Conservation (phyloP, 2,797 vertebrate genomes). For the Sebastolobus altivelis region DNA sequence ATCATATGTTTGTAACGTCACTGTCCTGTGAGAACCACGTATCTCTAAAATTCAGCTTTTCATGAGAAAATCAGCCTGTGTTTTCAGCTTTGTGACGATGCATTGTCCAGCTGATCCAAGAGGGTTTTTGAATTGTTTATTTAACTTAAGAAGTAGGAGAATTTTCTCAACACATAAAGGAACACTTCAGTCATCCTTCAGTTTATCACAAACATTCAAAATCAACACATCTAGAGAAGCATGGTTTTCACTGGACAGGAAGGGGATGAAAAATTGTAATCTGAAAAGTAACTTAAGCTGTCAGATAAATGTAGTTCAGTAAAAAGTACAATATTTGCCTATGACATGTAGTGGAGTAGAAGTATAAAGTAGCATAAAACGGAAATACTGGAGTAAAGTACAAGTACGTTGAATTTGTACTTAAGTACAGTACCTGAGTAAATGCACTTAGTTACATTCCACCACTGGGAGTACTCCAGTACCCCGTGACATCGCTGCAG, state of each 20-base stretch:
- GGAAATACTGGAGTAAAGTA: not conserved
- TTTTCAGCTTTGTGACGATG: not conserved
- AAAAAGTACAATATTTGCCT: not conserved
- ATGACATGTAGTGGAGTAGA: not conserved
- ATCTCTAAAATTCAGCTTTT: no score
- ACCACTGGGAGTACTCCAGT: not conserved
- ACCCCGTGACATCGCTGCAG: not conserved
- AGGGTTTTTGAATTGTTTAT: not conserved
- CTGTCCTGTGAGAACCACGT: not conserved
- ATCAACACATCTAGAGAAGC: not conserved
- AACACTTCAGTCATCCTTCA: not conserved
- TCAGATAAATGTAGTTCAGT: not conserved
- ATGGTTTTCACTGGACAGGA: not conserved
- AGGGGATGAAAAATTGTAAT: not conserved
- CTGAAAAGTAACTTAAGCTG: not conserved
- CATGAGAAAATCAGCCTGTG: not conserved
- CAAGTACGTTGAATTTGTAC: not conserved
- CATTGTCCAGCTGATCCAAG: not conserved
- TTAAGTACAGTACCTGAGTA: not conserved
- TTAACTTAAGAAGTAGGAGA: not conserved
- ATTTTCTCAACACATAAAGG: not conserved
- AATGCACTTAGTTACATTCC: not conserved
- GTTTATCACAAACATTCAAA: not conserved
- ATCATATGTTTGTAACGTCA: not conserved
- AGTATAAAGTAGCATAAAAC: not conserved